Conservation (phyloP, 2,797 vertebrate species). For the Myripristis jacobus region DNA sequence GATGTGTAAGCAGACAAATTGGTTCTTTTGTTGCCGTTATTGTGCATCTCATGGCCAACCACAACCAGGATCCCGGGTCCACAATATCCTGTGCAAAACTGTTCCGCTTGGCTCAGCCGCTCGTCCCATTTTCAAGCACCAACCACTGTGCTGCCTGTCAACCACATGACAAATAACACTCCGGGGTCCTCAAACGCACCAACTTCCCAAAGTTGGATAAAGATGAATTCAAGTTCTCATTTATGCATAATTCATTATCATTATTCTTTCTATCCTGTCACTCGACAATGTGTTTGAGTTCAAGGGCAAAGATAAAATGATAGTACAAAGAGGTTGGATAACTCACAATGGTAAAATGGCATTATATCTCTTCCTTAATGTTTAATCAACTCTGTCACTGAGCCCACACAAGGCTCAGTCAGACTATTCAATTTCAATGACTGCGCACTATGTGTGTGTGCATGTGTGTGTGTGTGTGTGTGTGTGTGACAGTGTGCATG, state of each 20-base stretch:
- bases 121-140: constrained; percentile 57
- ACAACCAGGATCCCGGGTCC: constrained; percentile 37
- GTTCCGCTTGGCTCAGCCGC: constrained; percentile 50
- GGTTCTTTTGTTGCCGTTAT: constrained; percentile 33
- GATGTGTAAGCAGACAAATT: constrained; percentile 8
- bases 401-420: constrained; percentile 80
- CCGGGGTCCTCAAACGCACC: constrained; percentile 70
- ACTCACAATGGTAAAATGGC: constrained; percentile 80
- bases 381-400: constrained; percentile 84
- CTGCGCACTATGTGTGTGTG: constrained; percentile 31
- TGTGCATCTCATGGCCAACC: constrained; percentile 25
- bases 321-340: constrained; percentile 84
- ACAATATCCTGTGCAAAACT: constrained; percentile 36
- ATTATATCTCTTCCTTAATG: constrained; percentile 85
- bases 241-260: constrained; percentile 82
- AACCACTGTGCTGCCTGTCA: constrained; percentile 71
- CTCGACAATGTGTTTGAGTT: constrained; percentile 78
- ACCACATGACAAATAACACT: constrained; percentile 77
- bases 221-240: constrained; percentile 79
- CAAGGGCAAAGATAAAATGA: constrained; percentile 83
- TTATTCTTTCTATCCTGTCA: constrained; percentile 82
- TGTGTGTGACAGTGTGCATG: constrained; percentile 5
- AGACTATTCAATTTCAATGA: constrained; percentile 82
- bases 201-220: constrained; percentile 80
- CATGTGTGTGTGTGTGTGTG: constrained; percentile 29